Percentiles rank a stretch among this genome's conserved stretches.
Evolutionary conservation across 2,113 vertebrate species (phyloP).

Genomic region (Zonotrichia leucophrys): DNA sequence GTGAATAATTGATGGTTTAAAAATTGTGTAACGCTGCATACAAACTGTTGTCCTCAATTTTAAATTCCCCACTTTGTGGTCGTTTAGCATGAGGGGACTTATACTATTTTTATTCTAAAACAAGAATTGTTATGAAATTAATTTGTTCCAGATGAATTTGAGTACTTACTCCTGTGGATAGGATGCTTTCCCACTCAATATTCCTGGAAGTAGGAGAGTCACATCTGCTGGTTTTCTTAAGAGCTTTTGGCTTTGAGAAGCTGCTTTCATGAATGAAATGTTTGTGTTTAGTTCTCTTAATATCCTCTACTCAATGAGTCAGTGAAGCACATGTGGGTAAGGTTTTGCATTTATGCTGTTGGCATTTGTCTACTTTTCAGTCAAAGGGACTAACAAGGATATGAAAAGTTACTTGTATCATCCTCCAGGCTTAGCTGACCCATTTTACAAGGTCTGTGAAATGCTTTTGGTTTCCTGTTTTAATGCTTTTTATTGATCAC

Average conservation of each 20-base stretch:
- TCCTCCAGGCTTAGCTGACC: background rate
- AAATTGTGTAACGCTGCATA: background rate
- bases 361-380: background rate
- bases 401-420: background rate
- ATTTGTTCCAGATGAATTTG: background rate
- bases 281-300: constrained; percentile 23
- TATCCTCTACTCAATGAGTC: constrained; percentile 23
- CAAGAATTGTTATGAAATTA: background rate
- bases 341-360: background rate
- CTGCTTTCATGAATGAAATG: constrained; percentile 26
- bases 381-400: background rate
- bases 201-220: background rate
- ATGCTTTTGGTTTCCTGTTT: background rate
- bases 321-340: background rate
- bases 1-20: background rate
- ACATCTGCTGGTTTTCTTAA: constrained; percentile 4
- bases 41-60: background rate
- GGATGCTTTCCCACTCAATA: background rate
- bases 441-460: background rate
- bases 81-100: background rate
- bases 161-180: background rate
- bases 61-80: background rate
- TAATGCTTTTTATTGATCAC: background rate
- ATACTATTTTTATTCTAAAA: background rate
- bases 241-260: background rate